Evolutionary conservation across 2,888 invertebrate genomes (phyloP).

Genomic region (Malthinus seriepunctatus): DNA sequence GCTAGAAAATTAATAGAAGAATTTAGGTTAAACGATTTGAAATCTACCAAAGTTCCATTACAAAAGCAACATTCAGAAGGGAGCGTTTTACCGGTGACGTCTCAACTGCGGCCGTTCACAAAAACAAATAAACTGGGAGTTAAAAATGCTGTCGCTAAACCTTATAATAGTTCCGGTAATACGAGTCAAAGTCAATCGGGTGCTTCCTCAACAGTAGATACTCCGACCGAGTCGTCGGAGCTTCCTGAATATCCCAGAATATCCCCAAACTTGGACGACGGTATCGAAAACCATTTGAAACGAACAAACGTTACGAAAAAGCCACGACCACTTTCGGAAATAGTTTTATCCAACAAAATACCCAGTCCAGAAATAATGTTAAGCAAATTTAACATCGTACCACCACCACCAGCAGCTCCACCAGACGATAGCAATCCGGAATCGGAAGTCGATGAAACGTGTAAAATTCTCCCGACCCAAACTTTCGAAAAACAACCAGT

Average conservation of each 20-base stretch:
- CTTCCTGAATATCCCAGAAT: constrained; percentile 45
- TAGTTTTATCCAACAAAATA: constrained; percentile 35
- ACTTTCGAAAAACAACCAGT: neutral
- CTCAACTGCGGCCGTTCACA: constrained; percentile 34
- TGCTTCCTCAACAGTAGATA: constrained; percentile 48
- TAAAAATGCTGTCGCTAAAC: constrained; percentile 53
- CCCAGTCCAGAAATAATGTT: constrained; percentile 27
- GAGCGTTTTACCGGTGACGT: constrained; percentile 41
- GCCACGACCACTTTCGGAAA: constrained; percentile 36
- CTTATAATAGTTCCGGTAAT: constrained; percentile 46
- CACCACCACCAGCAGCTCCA: neutral
- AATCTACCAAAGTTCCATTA: constrained; percentile 36
- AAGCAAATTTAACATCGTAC: neutral
- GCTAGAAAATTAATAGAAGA: constrained; percentile 77
- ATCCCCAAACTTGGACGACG: neutral
- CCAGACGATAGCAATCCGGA: constrained; percentile 28
- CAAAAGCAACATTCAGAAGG: constrained; percentile 58
- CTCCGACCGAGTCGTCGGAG: constrained; percentile 51
- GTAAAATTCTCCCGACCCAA: neutral
- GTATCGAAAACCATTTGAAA: neutral
- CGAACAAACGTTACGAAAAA: neutral
- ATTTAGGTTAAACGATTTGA: constrained; percentile 54
- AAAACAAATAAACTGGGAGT: constrained; percentile 39
- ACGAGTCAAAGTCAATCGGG: constrained; percentile 38
- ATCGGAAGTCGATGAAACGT: constrained; percentile 39